Conservation (phyloP, 2,113 vertebrate genomes). For the Gnathonemus echidnorhynchus region DNA sequence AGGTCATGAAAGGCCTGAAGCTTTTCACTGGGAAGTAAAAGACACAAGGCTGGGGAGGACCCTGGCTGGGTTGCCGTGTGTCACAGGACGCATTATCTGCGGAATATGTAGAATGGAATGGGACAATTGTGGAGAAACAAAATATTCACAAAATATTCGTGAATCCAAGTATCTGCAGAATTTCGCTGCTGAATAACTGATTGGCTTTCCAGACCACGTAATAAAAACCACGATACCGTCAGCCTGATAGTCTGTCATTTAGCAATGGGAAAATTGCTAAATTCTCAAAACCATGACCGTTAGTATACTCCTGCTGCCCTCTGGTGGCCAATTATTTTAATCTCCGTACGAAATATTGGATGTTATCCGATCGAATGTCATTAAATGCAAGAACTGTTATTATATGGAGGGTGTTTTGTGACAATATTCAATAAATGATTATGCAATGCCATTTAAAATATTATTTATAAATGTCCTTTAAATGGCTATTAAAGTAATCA, state of each 20-base stretch:
- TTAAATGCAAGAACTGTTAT: not conserved
- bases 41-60: not conserved
- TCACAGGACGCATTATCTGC: not conserved
- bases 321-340: not conserved
- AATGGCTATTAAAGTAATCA: not conserved
- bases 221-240: not conserved
- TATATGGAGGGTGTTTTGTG: not conserved
- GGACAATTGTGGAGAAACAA: not conserved
- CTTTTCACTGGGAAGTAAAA: not conserved
- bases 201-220: not conserved
- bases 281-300: not conserved
- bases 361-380: not conserved
- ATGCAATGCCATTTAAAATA: not conserved
- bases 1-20: not conserved
- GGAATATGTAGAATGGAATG: not conserved
- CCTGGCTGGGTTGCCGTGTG: not conserved
- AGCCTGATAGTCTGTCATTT: not conserved
- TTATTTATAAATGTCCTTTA: not conserved
- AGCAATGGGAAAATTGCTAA: not conserved
- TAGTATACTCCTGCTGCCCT: not conserved
- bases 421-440: not conserved
- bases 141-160: not conserved
- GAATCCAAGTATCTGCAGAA: not conserved
- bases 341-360: not conserved
- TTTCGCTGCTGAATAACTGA: not conserved